Conservation (phyloP, 2,888 invertebrate species). For the Dioctria linearis region DNA sequence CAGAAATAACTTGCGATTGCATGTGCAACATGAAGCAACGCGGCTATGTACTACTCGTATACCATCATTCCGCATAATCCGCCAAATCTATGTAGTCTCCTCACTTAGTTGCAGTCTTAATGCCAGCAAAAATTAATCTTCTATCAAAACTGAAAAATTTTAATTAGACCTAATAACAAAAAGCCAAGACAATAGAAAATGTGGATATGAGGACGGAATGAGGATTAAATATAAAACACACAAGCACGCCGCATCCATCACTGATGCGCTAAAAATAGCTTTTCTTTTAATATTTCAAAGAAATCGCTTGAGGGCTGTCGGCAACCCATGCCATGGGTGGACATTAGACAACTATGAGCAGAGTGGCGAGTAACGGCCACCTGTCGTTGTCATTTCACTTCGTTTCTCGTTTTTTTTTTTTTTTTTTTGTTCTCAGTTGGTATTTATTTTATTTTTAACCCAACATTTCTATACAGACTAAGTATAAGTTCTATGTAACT, state of each 20-base stretch:
- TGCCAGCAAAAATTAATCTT: conserved; percentile 44
- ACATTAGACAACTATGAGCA: conserved; percentile 2
- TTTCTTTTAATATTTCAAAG: conserved; percentile 31
- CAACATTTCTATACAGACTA: not conserved
- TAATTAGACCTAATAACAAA: conserved; percentile 45
- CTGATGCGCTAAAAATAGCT: conserved; percentile 28
- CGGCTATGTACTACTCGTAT: too few relatives aligned
- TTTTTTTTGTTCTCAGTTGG: conserved; percentile 26
- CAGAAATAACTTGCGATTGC: too few relatives aligned
- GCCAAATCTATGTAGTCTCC: too few relatives aligned
- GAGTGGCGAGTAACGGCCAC: conserved; percentile 40
- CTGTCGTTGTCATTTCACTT: conserved; percentile 50
- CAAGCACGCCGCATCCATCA: conserved; percentile 44
- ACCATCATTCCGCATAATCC: too few relatives aligned
- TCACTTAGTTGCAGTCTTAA: too few relatives aligned
- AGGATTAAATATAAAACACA: conserved; percentile 32
- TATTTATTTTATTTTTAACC: conserved; percentile 44
- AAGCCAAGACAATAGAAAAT: conserved; percentile 39
- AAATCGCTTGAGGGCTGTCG: conserved; percentile 44
- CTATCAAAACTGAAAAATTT: conserved; percentile 45
- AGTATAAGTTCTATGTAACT: conserved; percentile 1
- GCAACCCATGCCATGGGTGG: not conserved
- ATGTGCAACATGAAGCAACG: too few relatives aligned
- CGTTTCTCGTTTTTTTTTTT: conserved; percentile 10
- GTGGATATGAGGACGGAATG: conserved; percentile 20